These are phyloP conservation scores for Carassius gibelio DNA, from an alignment of 2,113 vertebrate genomes.

Conservation along the genomic window DNA sequence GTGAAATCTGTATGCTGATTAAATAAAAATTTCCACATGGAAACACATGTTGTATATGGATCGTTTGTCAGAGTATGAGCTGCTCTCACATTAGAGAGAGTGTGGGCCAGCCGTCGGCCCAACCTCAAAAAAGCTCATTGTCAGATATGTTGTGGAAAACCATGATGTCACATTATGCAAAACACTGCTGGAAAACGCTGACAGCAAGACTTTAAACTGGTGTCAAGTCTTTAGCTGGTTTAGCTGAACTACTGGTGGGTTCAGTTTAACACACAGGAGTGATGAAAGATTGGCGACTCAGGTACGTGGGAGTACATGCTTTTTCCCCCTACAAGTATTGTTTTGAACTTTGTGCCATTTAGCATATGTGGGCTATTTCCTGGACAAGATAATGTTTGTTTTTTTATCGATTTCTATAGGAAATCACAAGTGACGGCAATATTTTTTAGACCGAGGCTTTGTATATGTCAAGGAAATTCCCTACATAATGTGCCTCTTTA, in stretches of 20 bases:
- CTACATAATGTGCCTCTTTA: background rate
- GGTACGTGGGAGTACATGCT: conserved; percentile 31
- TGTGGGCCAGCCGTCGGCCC: conserved; percentile 25
- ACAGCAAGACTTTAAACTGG: conserved; percentile 24
- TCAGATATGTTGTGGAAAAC: conserved; percentile 63
- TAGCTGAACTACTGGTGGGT: conserved; percentile 1
- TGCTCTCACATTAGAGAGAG: background rate
- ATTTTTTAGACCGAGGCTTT: background rate
- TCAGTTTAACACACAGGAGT: background rate
- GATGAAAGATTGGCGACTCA: conserved; percentile 8
- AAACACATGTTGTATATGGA: background rate
- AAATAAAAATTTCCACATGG: background rate
- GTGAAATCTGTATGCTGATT: background rate
- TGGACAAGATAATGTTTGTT: background rate
- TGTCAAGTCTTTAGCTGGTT: background rate
- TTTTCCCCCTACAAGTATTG: conserved; percentile 12
- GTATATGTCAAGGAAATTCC: background rate
- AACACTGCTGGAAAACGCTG: conserved; percentile 17
- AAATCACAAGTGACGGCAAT: background rate
- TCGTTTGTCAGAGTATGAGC: background rate
- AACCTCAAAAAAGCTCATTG: conserved; percentile 18
- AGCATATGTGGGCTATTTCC: conserved; percentile 2
- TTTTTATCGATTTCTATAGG: background rate
- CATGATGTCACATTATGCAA: conserved; percentile 72
- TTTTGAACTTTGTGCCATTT: conserved; percentile 5